Conservation (phyloP, 2,797 vertebrate species). For the Fringilla coelebs region DNA sequence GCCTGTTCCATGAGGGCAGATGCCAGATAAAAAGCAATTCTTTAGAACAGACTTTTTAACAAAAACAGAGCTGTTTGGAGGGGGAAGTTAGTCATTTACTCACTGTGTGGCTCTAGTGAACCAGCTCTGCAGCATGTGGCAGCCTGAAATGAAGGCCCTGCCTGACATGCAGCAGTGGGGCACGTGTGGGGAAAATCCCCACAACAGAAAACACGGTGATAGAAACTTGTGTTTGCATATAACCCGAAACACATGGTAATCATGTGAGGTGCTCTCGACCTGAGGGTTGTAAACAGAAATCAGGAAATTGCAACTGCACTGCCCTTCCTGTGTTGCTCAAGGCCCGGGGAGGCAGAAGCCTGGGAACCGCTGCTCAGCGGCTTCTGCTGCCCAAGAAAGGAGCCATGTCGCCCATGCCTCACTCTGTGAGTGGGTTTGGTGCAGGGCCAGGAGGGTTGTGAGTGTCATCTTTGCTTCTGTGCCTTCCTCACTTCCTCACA, state of each 20-base stretch:
- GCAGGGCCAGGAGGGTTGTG: not conserved
- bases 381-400: not conserved
- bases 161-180: not conserved
- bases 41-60: not conserved
- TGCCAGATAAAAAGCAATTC: not conserved
- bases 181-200: fast-evolving
- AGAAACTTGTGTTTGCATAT: not conserved
- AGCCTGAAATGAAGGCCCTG: not conserved
- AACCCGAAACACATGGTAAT: not conserved
- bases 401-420: fast-evolving
- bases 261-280: not conserved
- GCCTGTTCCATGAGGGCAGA: not conserved
- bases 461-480: not conserved
- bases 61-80: not conserved
- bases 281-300: conserved; percentile 28
- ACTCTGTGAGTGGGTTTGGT: not conserved
- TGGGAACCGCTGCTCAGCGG: not conserved
- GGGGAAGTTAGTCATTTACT: not conserved
- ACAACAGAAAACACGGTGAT: fast-evolving
- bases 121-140: not conserved
- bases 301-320: not conserved
- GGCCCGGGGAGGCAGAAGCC: not conserved
- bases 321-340: conserved; percentile 49
- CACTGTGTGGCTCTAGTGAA: not conserved
- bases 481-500: not conserved